Base-by-base conservation (phyloP, 2,888 invertebrate species). In the Euplagia quadripunctaria region DNA sequence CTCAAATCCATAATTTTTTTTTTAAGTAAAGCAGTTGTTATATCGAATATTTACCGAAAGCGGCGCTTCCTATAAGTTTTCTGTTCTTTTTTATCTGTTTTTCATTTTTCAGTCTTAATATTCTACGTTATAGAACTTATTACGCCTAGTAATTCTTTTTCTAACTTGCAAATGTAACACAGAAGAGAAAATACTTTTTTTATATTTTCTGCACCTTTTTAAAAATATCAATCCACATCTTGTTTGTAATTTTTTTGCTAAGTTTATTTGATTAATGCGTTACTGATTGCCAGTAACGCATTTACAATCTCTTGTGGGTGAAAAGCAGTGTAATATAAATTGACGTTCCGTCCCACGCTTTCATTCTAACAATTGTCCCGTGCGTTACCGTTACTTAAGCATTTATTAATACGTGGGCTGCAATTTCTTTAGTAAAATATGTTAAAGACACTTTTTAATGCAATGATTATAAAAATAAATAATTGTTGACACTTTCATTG, bases 311-410 rank as follows among this genome's bases (percentile, higher is more conserved):
- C 14, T 51, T 51, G 70, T 70, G 52, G 70, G 70, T 67, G 69
- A 42, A 20, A 73, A 51, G 42, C 46, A 58, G 52, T 58, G 66
- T 31, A 31, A 31, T 31, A 2, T 76, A 79, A 65, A 76, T 75
- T 70, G 81, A 82, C 79, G 78, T 80, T 79, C 49, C 75, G 70
- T 79, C 83, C 85, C 74, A 84, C 83, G 51, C 68, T 63, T 74
- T 72, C 65, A 74, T 78, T 79, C 70, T 75, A 75, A 73, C 85
- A 83, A 85, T 84, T 84, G 83, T 83, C 70, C 70, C 67, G 66
- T 66, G 49, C 17, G 66, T 66, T 78, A 81, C 83, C 85, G 83
- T 83, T 83, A 84, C 43, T 49, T 20, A 66, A 61, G 71, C 70
- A 78, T 83, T 58, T 70, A 69, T 78, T 68, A 65, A 11, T 14